These are phyloP conservation scores for Chiloscyllium plagiosum DNA, from an alignment of 2,113 vertebrate genomes.

Conservation along the genomic window DNA sequence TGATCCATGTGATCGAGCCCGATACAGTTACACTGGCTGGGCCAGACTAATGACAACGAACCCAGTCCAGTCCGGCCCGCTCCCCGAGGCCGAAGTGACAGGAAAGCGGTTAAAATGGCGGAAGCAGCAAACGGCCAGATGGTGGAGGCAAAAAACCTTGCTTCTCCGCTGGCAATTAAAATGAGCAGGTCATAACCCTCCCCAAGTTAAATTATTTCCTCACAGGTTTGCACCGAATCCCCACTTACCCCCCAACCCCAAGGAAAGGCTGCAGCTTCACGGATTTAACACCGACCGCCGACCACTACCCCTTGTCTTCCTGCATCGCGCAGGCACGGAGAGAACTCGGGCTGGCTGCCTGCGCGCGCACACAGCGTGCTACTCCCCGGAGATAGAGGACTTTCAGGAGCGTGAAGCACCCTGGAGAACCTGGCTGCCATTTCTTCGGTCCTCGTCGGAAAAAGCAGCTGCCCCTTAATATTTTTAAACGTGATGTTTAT, in stretches of 20 bases:
- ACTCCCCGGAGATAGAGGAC: neutral
- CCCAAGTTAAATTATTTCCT: neutral
- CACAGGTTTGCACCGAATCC: neutral
- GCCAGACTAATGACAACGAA: too few relatives aligned
- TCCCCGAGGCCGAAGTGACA: neutral
- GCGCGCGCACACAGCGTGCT: neutral
- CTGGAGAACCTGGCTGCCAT: neutral
- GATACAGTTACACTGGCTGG: neutral
- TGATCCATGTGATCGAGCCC: neutral
- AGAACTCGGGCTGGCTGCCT: neutral
- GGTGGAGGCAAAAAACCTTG: neutral
- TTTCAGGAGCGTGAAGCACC: neutral
- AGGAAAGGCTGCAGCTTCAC: too few relatives aligned
- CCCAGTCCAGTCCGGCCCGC: too few relatives aligned
- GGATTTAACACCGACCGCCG: neutral
- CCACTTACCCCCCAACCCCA: neutral
- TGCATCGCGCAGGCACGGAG: neutral
- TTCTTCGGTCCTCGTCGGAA: neutral
- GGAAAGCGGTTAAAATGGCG: constrained; percentile 16
- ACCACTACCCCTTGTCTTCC: neutral
- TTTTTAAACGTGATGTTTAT: neutral
- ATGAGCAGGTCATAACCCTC: neutral
- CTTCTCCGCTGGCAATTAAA: neutral
- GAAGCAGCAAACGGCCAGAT: neutral
- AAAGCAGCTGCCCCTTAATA: too few relatives aligned